Evolutionary conservation across 2,888 invertebrate genomes (phyloP).

Genomic region (Euplexia lucipara): DNA sequence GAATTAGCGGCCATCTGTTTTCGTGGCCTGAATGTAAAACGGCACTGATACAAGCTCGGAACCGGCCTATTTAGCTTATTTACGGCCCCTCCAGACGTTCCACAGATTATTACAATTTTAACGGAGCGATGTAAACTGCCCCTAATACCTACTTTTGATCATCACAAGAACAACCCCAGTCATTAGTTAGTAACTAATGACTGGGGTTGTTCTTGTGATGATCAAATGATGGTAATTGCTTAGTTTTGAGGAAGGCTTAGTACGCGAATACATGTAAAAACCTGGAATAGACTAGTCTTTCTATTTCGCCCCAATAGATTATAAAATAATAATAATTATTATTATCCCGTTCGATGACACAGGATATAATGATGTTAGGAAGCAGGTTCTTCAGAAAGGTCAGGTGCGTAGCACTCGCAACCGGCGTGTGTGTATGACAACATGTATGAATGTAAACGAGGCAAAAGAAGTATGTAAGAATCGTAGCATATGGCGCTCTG

Average conservation of each 20-base stretch:
- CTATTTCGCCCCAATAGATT: not conserved
- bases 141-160: too few species aligned
- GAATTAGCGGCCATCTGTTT: conserved; percentile 30
- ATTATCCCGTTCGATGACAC: too few species aligned
- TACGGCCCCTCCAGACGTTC: conserved; percentile 74
- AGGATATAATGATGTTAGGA: too few species aligned
- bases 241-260: conserved; percentile 4
- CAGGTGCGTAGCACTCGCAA: too few species aligned
- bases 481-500: too few species aligned
- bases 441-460: too few species aligned
- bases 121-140: conserved; percentile 50
- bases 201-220: conserved; percentile 43
- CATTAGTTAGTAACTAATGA: too few species aligned
- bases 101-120: conserved; percentile 68
- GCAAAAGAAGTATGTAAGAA: too few species aligned
- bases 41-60: conserved; percentile 61
- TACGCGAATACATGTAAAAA: not conserved
- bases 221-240: conserved; percentile 29
- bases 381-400: too few species aligned
- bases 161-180: too few species aligned
- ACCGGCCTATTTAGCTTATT: conserved; percentile 80
- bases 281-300: not conserved
- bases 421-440: too few species aligned
- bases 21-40: conserved; percentile 50
- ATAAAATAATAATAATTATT: too few species aligned